Evolutionary conservation across 2,113 vertebrate genomes (phyloP), one percentile per base, ranked within the genome.

Genomic region (Melanerpes aurifrons): DNA sequence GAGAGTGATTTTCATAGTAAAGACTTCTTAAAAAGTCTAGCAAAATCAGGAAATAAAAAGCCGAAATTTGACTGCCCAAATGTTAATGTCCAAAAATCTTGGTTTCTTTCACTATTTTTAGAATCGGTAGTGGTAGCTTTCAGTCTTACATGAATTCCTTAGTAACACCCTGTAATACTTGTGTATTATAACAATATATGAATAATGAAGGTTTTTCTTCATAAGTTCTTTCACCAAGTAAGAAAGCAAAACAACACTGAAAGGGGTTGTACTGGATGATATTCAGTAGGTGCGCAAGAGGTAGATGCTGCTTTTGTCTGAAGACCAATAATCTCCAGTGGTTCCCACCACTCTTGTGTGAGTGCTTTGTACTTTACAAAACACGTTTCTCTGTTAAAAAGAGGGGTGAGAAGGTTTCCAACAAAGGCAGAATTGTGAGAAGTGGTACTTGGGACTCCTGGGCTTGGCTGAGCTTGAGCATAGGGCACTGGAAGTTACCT

Each of bases 221-320:
- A 29, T 5, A 63, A 43, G 15, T 15, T 50, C 9, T 72, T 85
- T 74, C 11, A 15, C 1, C 2, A 45, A 17, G 1, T n/a, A 28
- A 7, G 14, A 19, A 25, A 31, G 47, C 57, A 59, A 15, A 58
- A 4, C 11, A 11, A 2, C 20, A 11, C 35, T 54, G 61, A 17
- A n/a, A 16, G 7, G 8, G 3, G 15, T 45, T 12, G 15, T 13
- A 0, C 2, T 45, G 31, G 28, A n/a, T 16, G 8, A 0, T 5
- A 4, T 58, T 48, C 2, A 5, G 11, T 13, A 29, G 32, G 32
- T 48, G 15, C 4, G 20, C 22, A 8, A 37, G 61, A 11, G 43
- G 19, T 2, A 26, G 64, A 35, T 2, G 3, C 58, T 77, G 18
- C 19, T 82, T 56, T 67, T 86, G 14, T 25, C 47, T 63, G 68